These are phyloP conservation scores for Andrena chrysosceles DNA, from an alignment of 2,888 invertebrate species.

Conservation along the genomic window DNA sequence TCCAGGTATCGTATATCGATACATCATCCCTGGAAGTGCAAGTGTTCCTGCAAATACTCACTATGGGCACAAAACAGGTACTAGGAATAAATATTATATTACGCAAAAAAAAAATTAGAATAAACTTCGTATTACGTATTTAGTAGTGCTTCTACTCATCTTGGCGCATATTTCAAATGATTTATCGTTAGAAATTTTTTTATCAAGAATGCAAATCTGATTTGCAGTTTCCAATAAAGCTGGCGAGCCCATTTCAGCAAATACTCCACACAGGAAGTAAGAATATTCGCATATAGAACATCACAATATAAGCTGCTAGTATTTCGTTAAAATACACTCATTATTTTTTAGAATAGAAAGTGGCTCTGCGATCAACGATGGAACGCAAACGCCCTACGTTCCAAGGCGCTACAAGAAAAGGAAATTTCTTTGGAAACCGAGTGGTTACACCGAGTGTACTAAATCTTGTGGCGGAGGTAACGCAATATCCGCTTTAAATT, in stretches of 20 bases:
- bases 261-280: slow-evolving; percentile 56
- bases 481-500: not conserved
- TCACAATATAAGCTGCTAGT: not conserved
- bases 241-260: slow-evolving; percentile 40
- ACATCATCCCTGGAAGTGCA: slow-evolving; percentile 88
- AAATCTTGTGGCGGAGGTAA: slow-evolving; percentile 92
- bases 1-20: slow-evolving; percentile 95
- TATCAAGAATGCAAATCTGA: not conserved
- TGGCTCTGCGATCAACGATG: slow-evolving; percentile 45
- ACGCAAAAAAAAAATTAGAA: not conserved
- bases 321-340: not conserved
- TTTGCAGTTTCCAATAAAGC: slow-evolving; percentile 58
- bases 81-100: not conserved
- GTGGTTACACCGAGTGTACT: slow-evolving; percentile 92
- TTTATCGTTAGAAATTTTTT: not conserved
- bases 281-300: slow-evolving; percentile 4
- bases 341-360: slow-evolving; percentile 50
- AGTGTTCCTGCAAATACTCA: slow-evolving; percentile 49
- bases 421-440: slow-evolving; percentile 91
- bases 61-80: slow-evolving; percentile 65
- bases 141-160: too few species aligned
- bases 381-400: slow-evolving; percentile 53
- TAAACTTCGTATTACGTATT: not conserved
- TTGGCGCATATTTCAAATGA: not conserved
- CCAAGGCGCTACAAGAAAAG: slow-evolving; percentile 82